Evolutionary conservation across 2,113 vertebrate species (phyloP).

Genomic region (Brachyistius frenatus): DNA sequence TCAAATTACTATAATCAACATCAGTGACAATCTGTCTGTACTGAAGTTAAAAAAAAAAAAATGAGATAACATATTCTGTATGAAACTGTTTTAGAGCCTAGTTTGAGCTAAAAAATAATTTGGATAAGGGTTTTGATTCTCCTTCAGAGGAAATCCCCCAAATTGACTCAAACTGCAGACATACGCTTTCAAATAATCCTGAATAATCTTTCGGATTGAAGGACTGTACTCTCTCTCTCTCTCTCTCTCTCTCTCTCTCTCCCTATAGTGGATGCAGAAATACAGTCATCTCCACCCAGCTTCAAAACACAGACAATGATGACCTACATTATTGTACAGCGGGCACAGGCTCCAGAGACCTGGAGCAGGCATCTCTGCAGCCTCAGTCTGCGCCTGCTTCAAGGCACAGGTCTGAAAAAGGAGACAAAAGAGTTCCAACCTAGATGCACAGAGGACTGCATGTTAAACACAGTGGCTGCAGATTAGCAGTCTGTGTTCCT

Average conservation of each 20-base stretch:
- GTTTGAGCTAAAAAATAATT: conserved; percentile 19
- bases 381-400: conserved; percentile 35
- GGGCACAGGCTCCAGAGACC: conserved; percentile 68
- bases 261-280: conserved; percentile 46
- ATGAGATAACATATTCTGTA: not conserved
- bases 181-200: conserved; percentile 65
- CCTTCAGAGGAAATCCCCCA: conserved; percentile 5
- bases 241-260: conserved; percentile 29
- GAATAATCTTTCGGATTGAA: conserved; percentile 72
- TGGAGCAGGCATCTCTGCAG: conserved; percentile 46
- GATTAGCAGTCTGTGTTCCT: conserved; percentile 59
- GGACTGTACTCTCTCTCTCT: conserved; percentile 35
- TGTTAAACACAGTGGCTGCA: conserved; percentile 67
- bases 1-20: conserved; percentile 65
- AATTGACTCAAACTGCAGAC: conserved; percentile 56
- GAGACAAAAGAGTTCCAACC: conserved; percentile 69
- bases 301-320: conserved; percentile 76
- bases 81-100: conserved; percentile 11
- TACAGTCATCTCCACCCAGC: conserved; percentile 61
- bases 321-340: conserved; percentile 81
- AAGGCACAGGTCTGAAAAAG: conserved; percentile 61
- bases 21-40: not conserved
- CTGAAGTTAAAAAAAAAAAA: not conserved
- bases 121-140: not conserved
- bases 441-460: conserved; percentile 55